phyloP scores from a whole-genome alignment of 2,113 vertebrate species.

The Odobenus rosmarus region DNA sequence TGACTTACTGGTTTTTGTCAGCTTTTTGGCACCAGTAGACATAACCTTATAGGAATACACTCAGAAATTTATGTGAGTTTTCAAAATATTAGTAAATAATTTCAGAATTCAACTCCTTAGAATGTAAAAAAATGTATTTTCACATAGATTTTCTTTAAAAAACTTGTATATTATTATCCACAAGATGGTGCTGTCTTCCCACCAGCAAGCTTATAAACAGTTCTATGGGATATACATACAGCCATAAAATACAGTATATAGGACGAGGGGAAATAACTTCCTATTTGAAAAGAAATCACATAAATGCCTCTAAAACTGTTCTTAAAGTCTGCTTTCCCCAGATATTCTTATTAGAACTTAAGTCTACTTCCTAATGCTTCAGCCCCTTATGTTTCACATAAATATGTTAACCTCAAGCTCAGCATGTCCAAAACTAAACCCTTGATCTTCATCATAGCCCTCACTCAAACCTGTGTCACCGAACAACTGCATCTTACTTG shows the following conservation, averaged over 20 bases:
- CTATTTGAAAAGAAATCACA: not conserved
- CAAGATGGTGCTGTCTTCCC: conserved; percentile 82
- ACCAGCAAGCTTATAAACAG: not conserved
- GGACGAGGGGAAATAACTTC: not conserved
- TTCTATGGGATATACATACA: accelerated
- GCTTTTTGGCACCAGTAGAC: not conserved
- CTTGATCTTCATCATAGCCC: not conserved
- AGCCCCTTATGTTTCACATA: not conserved
- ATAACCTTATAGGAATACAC: not conserved
- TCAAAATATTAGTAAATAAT: not conserved
- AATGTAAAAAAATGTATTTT: not conserved
- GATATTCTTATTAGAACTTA: not conserved
- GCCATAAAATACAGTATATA: not conserved
- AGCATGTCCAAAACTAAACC: not conserved
- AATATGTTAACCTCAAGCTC: not conserved
- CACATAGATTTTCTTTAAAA: not conserved
- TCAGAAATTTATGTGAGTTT: not conserved
- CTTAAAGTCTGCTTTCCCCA: not conserved
- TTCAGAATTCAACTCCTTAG: conserved; percentile 19
- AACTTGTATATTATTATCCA: not conserved
- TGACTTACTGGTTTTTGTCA: not conserved
- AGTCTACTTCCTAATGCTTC: not conserved
- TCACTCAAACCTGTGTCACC: not conserved
- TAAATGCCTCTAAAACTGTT: not conserved
- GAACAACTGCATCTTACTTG: not conserved